These are phyloP conservation scores for Scolanthus callimorphus DNA, from an alignment of 92 coral and sea anemone species.

Conservation along the genomic window DNA sequence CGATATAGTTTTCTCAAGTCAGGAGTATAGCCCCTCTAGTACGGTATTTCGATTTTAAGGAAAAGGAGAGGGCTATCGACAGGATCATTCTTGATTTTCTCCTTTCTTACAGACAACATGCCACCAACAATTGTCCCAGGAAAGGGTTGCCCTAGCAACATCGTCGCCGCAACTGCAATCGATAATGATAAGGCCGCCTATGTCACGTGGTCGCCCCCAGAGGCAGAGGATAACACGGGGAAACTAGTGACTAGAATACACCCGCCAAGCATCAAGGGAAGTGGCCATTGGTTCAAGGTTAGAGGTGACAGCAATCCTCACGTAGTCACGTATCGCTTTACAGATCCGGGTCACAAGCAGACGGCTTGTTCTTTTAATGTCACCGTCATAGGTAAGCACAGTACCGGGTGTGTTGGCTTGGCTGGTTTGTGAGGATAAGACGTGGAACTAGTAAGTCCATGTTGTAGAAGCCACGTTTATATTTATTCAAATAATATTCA, in stretches of 20 bases:
- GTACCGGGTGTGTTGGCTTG: not conserved
- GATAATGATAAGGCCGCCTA: slow-evolving; percentile 11
- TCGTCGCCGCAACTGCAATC: slow-evolving; percentile 8
- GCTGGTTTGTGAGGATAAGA: no score
- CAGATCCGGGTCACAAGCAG: slow-evolving; percentile 2
- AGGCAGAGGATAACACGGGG: slow-evolving; percentile 26
- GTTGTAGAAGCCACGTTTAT: no score
- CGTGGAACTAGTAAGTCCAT: no score
- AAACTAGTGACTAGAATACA: slow-evolving; percentile 16
- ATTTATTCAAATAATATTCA: no score
- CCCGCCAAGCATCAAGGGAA: slow-evolving; percentile 29
- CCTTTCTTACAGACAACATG: not conserved
- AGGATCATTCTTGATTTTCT: no score
- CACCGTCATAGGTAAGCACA: slow-evolving; percentile 19
- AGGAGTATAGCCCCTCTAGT: no score
- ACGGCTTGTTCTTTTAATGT: slow-evolving; percentile 16
- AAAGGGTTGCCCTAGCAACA: slow-evolving; percentile 15
- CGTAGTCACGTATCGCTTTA: slow-evolving; percentile 18
- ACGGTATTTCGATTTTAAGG: no score
- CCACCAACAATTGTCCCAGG: slow-evolving; percentile 11
- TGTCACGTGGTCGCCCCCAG: slow-evolving; percentile 32
- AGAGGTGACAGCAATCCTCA: not conserved
- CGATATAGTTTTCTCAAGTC: no score
- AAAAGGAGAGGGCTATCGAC: no score
- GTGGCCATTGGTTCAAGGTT: slow-evolving; percentile 19